A percentile compares a stretch with the other conserved stretches of the same genome.
phyloP scores from a whole-genome alignment of 2,888 invertebrate species.

The Leptinotarsa juncta region DNA sequence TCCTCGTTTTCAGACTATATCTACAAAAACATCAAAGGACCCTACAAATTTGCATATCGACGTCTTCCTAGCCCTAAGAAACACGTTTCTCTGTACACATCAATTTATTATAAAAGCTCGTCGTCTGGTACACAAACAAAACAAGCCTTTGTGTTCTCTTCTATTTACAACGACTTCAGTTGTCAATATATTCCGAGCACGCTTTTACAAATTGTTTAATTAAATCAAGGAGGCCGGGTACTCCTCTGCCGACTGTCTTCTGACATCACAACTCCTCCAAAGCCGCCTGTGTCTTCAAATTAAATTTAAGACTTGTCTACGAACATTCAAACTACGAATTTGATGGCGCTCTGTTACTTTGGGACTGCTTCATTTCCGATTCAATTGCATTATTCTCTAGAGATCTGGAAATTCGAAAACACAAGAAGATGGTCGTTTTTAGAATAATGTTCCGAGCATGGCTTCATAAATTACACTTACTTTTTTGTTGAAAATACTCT shows the following conservation, averaged over 20 bases:
- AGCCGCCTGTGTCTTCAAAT: conserved; percentile 57
- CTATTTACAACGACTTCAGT: conserved; percentile 57
- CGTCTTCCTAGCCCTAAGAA: conserved; percentile 24
- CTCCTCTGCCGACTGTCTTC: conserved; percentile 52
- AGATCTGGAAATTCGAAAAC: conserved; percentile 41
- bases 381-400: conserved; percentile 47
- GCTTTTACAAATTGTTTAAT: conserved; percentile 66
- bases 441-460: not conserved
- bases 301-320: conserved; percentile 58
- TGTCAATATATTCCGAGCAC: conserved; percentile 64
- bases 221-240: conserved; percentile 60
- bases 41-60: conserved; percentile 15
- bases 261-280: conserved; percentile 51
- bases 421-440: conserved; percentile 36
- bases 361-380: conserved; percentile 39
- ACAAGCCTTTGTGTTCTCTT: conserved; percentile 49
- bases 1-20: conserved; percentile 14
- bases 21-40: conserved; percentile 24
- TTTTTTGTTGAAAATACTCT: too few species aligned
- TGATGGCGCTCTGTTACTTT: conserved; percentile 43
- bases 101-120: conserved; percentile 32
- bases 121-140: conserved; percentile 38
- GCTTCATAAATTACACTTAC: not conserved
- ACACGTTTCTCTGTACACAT: conserved; percentile 28
- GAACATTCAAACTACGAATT: conserved; percentile 49